Conservation (phyloP, 2,113 vertebrate genomes). For the Megaptera novaeangliae region DNA sequence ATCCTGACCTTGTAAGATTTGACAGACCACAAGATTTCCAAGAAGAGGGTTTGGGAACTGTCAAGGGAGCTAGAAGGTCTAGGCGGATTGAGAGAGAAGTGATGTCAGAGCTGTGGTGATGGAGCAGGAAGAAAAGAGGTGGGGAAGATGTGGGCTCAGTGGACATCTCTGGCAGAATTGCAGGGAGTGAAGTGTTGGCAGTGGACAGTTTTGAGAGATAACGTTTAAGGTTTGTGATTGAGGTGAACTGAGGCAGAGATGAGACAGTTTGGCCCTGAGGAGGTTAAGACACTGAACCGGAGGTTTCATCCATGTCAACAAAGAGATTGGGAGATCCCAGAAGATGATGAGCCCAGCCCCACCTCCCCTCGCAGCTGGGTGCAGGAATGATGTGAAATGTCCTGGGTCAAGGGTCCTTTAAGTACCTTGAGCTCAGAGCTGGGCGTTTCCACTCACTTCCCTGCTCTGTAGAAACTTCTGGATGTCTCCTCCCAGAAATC, state of each 20-base stretch:
- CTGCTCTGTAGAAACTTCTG: fast-evolving
- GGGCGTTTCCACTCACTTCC: background rate
- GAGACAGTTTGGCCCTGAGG: background rate
- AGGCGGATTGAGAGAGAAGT: background rate
- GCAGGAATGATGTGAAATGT: too few species aligned
- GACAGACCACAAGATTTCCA: background rate
- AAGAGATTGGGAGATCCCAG: background rate
- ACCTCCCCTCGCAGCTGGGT: background rate
- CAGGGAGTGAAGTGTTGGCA: background rate
- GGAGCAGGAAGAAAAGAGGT: background rate
- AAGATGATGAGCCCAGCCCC: background rate
- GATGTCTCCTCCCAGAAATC: background rate
- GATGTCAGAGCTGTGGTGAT: fast-evolving
- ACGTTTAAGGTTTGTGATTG: background rate
- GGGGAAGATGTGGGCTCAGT: background rate
- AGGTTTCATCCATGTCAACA: background rate
- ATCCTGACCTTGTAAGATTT: background rate
- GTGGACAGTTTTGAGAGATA: background rate
- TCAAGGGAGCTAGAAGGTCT: background rate
- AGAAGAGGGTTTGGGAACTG: background rate
- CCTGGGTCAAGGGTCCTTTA: too few species aligned
- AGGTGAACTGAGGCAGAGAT: background rate
- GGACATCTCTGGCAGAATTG: background rate
- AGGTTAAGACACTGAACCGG: background rate
- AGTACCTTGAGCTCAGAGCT: background rate